A percentile compares a stretch with the other conserved stretches of the same genome.
These are phyloP conservation scores for Pemphigus obesinymphae DNA, from an alignment of 1,140 invertebrate species.

Conservation along the genomic window DNA sequence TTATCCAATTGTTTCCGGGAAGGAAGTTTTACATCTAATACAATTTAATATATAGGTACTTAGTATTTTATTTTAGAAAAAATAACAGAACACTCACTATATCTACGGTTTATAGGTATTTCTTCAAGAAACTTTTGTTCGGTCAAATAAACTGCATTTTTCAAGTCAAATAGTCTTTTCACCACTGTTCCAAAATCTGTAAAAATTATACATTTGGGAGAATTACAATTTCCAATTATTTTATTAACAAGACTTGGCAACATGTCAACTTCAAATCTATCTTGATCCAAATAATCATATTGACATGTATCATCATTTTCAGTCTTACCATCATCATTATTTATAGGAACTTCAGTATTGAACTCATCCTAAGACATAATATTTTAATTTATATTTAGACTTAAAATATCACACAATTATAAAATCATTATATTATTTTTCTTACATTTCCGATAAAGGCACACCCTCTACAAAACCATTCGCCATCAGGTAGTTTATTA, in stretches of 20 bases:
- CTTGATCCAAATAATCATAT: background rate
- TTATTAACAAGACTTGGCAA: background rate
- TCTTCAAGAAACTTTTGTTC: background rate
- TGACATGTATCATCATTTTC: background rate
- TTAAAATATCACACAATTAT: no score
- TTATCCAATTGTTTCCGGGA: slow-evolving; percentile 18
- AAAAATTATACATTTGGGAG: background rate
- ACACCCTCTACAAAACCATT: background rate
- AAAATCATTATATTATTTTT: background rate
- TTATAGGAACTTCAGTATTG: background rate
- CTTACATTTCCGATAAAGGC: background rate
- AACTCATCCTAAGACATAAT: background rate
- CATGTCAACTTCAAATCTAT: background rate
- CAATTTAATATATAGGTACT: background rate
- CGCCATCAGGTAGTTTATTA: background rate
- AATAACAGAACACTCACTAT: background rate
- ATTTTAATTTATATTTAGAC: background rate
- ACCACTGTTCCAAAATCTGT: background rate
- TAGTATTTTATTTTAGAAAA: background rate
- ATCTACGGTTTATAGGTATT: slow-evolving; percentile 9
- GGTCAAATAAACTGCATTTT: background rate
- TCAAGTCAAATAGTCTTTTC: background rate
- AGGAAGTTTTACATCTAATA: slow-evolving; percentile 12
- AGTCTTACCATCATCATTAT: background rate
- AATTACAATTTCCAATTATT: background rate